Evolutionary conservation across 1,140 invertebrate genomes (phyloP).

Genomic region (Drosophila elegans): DNA sequence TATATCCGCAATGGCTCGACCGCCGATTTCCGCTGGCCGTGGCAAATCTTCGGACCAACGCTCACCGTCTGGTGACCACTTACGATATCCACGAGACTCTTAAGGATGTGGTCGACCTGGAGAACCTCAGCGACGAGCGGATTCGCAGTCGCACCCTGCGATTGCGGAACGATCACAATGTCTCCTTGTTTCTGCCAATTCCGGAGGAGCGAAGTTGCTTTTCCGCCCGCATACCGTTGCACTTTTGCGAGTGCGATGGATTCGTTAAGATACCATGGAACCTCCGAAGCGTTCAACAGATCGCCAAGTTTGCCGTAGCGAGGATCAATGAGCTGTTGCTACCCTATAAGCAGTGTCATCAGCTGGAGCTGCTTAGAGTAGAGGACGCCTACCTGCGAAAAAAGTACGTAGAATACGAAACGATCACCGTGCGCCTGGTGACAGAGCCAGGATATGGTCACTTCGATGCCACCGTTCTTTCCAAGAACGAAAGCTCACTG

Average conservation of each 20-base stretch:
- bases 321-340: constrained; percentile 5
- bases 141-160: not conserved
- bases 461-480: constrained; percentile 18
- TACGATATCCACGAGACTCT: constrained; percentile 31
- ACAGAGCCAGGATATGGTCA: constrained; percentile 13
- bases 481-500: not conserved
- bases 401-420: not conserved
- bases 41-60: constrained; percentile 10
- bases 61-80: constrained; percentile 18
- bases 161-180: constrained; percentile 12
- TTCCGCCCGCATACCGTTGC: constrained; percentile 10
- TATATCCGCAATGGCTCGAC: constrained; percentile 21
- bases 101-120: constrained; percentile 17
- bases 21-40: constrained; percentile 9
- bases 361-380: constrained; percentile 4
- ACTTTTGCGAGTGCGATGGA: constrained; percentile 16
- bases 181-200: constrained; percentile 29
- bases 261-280: constrained; percentile 5
- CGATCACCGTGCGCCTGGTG: constrained; percentile 16
- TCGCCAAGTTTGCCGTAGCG: constrained; percentile 5
- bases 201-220: constrained; percentile 29
- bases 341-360: constrained; percentile 9
- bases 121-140: not conserved
- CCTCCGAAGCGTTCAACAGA: not conserved
- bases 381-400: constrained; percentile 14